A percentile compares a stretch with the other conserved stretches of the same genome.
Evolutionary conservation across 2,888 invertebrate genomes (phyloP).

Genomic region (Drosophila picticornis): DNA sequence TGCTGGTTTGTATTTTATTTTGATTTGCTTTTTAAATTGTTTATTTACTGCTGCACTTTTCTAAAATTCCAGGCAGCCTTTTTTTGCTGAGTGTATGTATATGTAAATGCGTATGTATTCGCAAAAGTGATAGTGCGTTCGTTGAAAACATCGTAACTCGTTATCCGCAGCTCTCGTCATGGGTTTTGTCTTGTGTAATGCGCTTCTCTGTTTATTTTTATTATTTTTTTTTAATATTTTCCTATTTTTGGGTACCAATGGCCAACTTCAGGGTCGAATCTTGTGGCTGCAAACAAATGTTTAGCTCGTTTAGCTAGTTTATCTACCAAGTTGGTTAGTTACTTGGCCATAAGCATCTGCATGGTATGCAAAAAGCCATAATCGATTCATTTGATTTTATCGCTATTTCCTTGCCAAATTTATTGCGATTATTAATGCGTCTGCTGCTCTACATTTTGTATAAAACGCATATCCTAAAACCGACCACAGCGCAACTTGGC

Average conservation of each 20-base stretch:
- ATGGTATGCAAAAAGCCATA: constrained; percentile 4
- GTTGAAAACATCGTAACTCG: constrained; percentile 38
- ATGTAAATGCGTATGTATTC: constrained; percentile 11
- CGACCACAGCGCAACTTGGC: too few relatives aligned
- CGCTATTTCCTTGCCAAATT: constrained; percentile 31
- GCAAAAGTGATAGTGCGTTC: constrained; percentile 61
- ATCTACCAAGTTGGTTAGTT: constrained; percentile 14
- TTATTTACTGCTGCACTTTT: background rate
- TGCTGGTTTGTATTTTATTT: background rate
- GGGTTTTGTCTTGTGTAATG: constrained; percentile 48
- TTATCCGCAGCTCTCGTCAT: constrained; percentile 18
- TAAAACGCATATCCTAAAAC: background rate
- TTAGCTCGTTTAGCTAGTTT: constrained; percentile 12
- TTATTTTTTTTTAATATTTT: background rate
- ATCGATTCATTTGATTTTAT: constrained; percentile 17
- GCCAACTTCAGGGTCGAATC: constrained; percentile 56
- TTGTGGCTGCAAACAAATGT: constrained; percentile 13
- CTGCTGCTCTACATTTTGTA: constrained; percentile 25
- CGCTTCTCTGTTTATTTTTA: background rate
- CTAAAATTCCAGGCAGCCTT: too few relatives aligned
- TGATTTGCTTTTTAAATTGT: background rate
- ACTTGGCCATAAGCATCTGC: constrained; percentile 15
- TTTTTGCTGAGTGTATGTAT: background rate
- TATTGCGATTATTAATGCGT: constrained; percentile 36
- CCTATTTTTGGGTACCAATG: constrained; percentile 18